Evolutionary conservation across 2,888 invertebrate species (phyloP).

Genomic region (Drosophila quinaria): DNA sequence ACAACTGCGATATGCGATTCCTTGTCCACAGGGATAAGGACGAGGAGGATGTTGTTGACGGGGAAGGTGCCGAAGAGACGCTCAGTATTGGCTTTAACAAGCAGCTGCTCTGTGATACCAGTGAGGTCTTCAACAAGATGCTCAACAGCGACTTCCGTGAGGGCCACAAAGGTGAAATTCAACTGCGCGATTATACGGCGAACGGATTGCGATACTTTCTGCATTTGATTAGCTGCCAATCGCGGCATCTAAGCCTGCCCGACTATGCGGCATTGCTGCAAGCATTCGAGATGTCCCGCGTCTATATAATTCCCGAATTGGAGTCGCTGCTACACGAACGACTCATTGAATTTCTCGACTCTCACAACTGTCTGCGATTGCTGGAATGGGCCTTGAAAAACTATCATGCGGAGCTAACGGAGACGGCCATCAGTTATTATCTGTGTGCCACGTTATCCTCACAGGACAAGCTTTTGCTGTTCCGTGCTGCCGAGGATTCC

Average conservation of each 20-base stretch:
- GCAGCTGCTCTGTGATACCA: constrained; percentile 82
- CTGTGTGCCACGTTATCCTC: constrained; percentile 80
- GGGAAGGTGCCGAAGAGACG: constrained; percentile 24
- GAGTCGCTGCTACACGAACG: constrained; percentile 79
- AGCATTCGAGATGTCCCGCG: constrained; percentile 85
- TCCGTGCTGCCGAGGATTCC: constrained; percentile 83
- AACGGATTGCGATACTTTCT: constrained; percentile 84
- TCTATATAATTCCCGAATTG: constrained; percentile 84
- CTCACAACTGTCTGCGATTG: constrained; percentile 81
- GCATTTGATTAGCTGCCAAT: constrained; percentile 80
- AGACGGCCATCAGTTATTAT: constrained; percentile 85
- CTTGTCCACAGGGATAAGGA: constrained; percentile 61
- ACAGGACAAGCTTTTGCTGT: constrained; percentile 82
- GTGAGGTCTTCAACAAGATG: constrained; percentile 86
- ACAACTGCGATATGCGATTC: constrained; percentile 82
- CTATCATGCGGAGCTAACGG: constrained; percentile 84
- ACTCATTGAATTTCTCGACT: constrained; percentile 78
- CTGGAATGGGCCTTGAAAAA: constrained; percentile 85
- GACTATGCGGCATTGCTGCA: constrained; percentile 83
- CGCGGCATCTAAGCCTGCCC: constrained; percentile 62
- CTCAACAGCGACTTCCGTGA: constrained; percentile 85
- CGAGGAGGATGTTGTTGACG: neutral
- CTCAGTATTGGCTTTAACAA: constrained; percentile 81
- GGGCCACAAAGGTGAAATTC: constrained; percentile 84
- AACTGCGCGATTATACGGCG: constrained; percentile 82